A percentile compares a stretch with the other conserved stretches of the same genome.
phyloP scores from a whole-genome alignment of 2,888 invertebrate genomes.

The Macaria notata region DNA sequence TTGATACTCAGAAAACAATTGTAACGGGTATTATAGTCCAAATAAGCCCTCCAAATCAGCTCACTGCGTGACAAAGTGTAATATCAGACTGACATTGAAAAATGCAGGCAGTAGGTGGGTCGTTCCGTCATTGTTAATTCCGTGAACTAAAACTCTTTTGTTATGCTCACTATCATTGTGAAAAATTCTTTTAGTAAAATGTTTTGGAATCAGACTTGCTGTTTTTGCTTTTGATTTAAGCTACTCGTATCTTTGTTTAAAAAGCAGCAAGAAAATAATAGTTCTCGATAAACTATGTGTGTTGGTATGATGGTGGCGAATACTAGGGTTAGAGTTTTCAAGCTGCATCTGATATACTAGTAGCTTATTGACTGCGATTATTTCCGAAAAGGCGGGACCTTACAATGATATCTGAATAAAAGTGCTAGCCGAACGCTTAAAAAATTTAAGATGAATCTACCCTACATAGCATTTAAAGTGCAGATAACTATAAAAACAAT shows the following conservation, averaged over 20 bases:
- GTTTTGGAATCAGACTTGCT: too few species aligned
- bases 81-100: constrained; percentile 21
- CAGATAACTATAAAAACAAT: not conserved
- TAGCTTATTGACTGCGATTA: too few species aligned
- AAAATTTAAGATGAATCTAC: not conserved
- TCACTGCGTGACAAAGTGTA: constrained; percentile 5
- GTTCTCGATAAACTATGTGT: too few species aligned
- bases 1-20: not conserved
- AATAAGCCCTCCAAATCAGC: not conserved
- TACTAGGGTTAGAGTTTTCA: too few species aligned
- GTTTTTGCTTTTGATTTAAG: too few species aligned
- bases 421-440: not conserved
- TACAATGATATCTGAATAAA: too few species aligned
- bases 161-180: constrained; percentile 4
- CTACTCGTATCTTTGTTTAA: too few species aligned
- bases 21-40: constrained; percentile 1
- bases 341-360: too few species aligned
- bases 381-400: too few species aligned
- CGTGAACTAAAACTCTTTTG: not conserved
- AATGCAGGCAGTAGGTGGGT: constrained; percentile 15
- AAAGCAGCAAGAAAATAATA: too few species aligned
- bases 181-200: not conserved
- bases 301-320: too few species aligned
- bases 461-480: not conserved
- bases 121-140: constrained; percentile 1